Conservation (phyloP, 2,888 invertebrate species). For the Dasypogon diadema region DNA sequence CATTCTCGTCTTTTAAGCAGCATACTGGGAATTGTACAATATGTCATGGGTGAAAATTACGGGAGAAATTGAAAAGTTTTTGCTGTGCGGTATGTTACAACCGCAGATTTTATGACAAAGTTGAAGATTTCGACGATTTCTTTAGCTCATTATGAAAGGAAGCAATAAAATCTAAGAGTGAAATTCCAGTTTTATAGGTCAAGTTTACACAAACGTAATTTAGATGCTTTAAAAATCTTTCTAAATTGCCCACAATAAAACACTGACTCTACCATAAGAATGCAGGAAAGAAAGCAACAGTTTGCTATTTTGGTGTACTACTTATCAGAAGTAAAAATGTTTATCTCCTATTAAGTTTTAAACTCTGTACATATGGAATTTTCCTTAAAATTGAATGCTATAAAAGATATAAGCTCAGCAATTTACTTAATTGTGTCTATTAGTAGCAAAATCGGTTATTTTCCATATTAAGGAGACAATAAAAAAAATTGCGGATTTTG, state of each 20-base stretch:
- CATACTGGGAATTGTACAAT: constrained; percentile 20
- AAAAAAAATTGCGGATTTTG: too few species aligned
- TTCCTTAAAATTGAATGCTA: too few species aligned
- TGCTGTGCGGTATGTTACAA: constrained; percentile 27
- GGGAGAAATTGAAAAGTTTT: constrained; percentile 43
- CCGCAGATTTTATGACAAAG: constrained; percentile 14
- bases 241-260: constrained; percentile 29
- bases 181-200: constrained; percentile 30
- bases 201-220: constrained; percentile 17
- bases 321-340: too few species aligned
- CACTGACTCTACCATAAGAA: neutral
- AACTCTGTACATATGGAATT: too few species aligned
- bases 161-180: constrained; percentile 26
- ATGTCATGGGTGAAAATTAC: constrained; percentile 46
- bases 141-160: constrained; percentile 24
- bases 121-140: constrained; percentile 11
- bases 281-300: constrained; percentile 18
- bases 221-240: neutral
- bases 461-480: too few species aligned
- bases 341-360: too few species aligned
- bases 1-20: neutral
- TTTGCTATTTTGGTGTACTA: neutral
- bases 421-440: too few species aligned
- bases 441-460: too few species aligned
- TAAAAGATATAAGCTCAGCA: too few species aligned